Percentiles rank a stretch among this genome's conserved stretches.
Conservation (phyloP, 2,797 vertebrate genomes). For the Limnodromus scolopaceus region DNA sequence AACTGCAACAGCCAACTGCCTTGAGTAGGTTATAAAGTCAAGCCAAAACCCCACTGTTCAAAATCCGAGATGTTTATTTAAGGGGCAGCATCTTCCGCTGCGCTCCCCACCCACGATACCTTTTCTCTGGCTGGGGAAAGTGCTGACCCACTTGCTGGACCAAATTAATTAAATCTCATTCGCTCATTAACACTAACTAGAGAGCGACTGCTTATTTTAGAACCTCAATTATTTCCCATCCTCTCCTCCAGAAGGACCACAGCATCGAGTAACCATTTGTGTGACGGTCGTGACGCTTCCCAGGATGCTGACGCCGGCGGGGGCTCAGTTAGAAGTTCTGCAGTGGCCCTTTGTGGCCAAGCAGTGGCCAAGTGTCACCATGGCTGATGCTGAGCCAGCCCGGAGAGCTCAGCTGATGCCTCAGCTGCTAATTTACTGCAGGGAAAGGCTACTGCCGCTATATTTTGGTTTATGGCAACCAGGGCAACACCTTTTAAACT, state of each 20-base stretch:
- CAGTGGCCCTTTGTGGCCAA: background rate
- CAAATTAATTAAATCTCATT: slow-evolving; percentile 44
- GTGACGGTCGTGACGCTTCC: accelerated
- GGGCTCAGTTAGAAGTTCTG: accelerated
- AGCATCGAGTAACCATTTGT: background rate
- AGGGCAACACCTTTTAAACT: slow-evolving; percentile 25
- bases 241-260: slow-evolving; percentile 17
- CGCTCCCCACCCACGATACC: background rate
- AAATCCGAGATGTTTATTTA: background rate
- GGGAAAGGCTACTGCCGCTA: background rate
- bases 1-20: background rate
- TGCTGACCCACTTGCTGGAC: slow-evolving; percentile 46
- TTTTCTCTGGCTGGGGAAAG: background rate
- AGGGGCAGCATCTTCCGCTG: background rate
- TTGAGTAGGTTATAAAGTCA: accelerated
- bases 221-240: slow-evolving; percentile 14
- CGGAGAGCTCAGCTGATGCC: background rate
- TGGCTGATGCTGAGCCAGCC: background rate
- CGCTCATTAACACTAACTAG: slow-evolving; percentile 8
- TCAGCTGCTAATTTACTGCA: background rate
- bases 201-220: slow-evolving; percentile 41
- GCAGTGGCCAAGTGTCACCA: background rate
- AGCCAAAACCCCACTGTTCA: background rate
- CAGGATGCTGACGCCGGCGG: background rate
- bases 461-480: background rate